Percentiles rank a stretch among this genome's conserved stretches.
These are phyloP conservation scores for Hiodon alosoides DNA, from an alignment of 2,113 vertebrate genomes.

Conservation along the genomic window DNA sequence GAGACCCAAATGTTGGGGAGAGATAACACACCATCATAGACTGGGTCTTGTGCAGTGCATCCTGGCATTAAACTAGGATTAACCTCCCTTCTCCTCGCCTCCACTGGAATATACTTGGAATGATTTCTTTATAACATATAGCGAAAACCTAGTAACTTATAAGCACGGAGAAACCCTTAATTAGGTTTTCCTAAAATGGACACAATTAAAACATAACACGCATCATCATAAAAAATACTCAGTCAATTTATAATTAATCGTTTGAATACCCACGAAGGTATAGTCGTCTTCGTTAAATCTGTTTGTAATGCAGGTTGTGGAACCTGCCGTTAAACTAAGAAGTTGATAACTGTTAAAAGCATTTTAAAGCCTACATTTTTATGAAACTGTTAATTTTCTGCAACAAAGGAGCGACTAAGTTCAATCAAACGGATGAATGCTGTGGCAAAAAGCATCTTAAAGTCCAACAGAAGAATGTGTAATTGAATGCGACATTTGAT, in stretches of 20 bases:
- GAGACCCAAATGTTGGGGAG: constrained; percentile 96
- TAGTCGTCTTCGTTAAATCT: too few relatives aligned
- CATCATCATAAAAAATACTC: too few relatives aligned
- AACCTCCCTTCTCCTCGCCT: constrained; percentile 81
- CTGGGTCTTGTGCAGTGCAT: constrained; percentile 84
- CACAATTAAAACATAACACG: too few relatives aligned
- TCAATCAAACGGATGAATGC: constrained; percentile 1
- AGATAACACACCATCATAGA: constrained; percentile 95
- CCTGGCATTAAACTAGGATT: constrained; percentile 97
- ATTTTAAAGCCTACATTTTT: neutral
- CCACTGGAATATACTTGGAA: constrained; percentile 80
- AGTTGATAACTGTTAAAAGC: neutral
- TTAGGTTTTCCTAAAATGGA: too few relatives aligned
- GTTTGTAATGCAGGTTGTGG: too few relatives aligned
- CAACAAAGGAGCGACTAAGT: constrained; percentile 2
- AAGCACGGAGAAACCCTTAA: neutral
- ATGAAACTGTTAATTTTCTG: neutral
- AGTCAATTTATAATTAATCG: too few relatives aligned
- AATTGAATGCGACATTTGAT: constrained; percentile 16
- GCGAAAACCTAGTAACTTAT: neutral
- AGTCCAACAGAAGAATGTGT: neutral
- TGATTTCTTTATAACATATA: constrained; percentile 61
- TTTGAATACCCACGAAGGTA: too few relatives aligned
- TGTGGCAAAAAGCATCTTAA: too few relatives aligned
- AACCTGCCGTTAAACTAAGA: too few relatives aligned